Percentiles rank a stretch among this genome's conserved stretches.
Conservation (phyloP, 2,113 vertebrate species). For the Albula goreensis region DNA sequence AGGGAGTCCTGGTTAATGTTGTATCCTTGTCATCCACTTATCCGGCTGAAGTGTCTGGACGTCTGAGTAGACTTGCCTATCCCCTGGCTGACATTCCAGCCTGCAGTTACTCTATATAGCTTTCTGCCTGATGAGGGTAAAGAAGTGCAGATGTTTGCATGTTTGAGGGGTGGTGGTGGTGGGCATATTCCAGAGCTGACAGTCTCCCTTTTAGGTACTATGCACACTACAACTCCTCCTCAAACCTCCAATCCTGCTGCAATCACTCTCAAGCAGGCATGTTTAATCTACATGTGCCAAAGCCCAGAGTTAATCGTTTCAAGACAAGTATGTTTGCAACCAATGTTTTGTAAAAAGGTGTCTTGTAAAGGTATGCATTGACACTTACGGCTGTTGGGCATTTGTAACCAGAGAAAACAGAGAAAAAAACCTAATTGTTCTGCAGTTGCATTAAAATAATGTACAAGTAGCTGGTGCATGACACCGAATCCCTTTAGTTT, state of each 20-base stretch:
- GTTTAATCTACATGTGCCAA: not conserved
- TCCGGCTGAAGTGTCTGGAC: not conserved
- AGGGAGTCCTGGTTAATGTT: not conserved
- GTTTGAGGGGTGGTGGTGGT: no score
- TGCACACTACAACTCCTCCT: not conserved
- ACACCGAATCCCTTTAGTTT: slow-evolving; percentile 27
- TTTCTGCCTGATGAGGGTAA: not conserved
- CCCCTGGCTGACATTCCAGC: not conserved
- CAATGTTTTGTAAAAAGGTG: not conserved
- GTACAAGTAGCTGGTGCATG: not conserved
- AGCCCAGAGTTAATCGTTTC: not conserved
- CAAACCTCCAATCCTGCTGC: not conserved
- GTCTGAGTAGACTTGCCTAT: not conserved
- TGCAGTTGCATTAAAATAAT: not conserved
- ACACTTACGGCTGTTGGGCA: no score
- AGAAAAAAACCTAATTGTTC: not conserved
- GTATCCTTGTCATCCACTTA: not conserved
- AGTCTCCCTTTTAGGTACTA: not conserved
- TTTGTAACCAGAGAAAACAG: no score
- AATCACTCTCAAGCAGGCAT: not conserved
- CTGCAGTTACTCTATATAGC: not conserved
- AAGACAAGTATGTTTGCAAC: not conserved
- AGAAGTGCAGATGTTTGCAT: not conserved
- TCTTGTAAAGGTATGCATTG: no score
- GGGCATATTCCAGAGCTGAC: not conserved